Conservation (phyloP, 2,113 vertebrate species). For the Aythya baeri region DNA sequence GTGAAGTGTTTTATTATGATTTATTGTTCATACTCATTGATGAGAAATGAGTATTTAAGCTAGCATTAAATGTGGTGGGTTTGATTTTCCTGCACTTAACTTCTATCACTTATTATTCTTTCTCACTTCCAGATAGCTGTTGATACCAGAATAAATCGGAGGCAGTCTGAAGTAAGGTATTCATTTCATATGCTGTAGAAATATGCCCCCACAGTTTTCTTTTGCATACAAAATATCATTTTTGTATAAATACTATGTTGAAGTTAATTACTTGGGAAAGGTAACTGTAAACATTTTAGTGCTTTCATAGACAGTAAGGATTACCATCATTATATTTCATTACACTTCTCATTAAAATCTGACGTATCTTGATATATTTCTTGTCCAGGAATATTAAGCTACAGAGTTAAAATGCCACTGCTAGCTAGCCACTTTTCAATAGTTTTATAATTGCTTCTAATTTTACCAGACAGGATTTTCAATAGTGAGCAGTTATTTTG, state of each 20-base stretch:
- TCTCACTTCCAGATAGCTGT: slow-evolving; percentile 32
- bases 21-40: slow-evolving; percentile 8
- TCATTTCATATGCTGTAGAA: not conserved
- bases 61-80: not conserved
- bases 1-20: not conserved
- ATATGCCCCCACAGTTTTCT: not conserved
- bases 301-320: not conserved
- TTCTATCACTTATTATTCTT: slow-evolving; percentile 37
- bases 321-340: not conserved
- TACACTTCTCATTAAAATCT: slow-evolving; percentile 12
- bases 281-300: slow-evolving; percentile 4
- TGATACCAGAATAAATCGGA: slow-evolving; percentile 51
- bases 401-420: not conserved
- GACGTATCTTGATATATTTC: not conserved
- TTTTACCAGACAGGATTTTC: not conserved
- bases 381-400: not conserved
- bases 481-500: not conserved
- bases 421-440: not conserved
- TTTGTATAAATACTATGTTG: not conserved
- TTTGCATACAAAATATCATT: not conserved
- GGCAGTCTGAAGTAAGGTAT: slow-evolving; percentile 18
- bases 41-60: slow-evolving; percentile 3
- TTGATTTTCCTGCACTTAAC: slow-evolving; percentile 28
- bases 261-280: slow-evolving; percentile 36
- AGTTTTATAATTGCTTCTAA: not conserved